Conservation (phyloP, 2,113 vertebrate genomes). For the Paraplagusia blochii region DNA sequence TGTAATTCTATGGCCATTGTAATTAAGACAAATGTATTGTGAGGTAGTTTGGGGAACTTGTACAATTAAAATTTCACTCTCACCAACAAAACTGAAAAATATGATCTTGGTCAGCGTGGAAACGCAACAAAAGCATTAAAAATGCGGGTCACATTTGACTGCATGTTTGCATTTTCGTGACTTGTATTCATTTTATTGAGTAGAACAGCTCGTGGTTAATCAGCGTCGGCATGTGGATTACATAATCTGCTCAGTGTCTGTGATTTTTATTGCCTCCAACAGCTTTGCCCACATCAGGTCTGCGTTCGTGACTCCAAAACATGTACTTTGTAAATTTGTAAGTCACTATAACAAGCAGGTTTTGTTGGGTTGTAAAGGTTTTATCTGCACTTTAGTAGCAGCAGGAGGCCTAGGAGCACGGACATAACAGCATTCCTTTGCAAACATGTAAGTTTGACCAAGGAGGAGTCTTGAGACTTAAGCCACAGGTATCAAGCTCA, state of each 20-base stretch:
- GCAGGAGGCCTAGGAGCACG: slow-evolving; percentile 67
- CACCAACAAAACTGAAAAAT: slow-evolving; percentile 13
- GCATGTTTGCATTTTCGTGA: slow-evolving; percentile 46
- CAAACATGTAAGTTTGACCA: slow-evolving; percentile 73
- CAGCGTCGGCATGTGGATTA: slow-evolving; percentile 47
- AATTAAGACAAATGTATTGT: slow-evolving; percentile 2
- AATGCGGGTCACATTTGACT: background rate
- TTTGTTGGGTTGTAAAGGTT: slow-evolving; percentile 77
- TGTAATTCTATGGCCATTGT: slow-evolving; percentile 6
- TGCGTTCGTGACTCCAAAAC: slow-evolving; percentile 78
- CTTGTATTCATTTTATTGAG: slow-evolving; percentile 58
- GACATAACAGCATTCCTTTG: slow-evolving; percentile 78
- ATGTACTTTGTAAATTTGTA: slow-evolving; percentile 76
- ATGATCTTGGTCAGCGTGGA: slow-evolving; percentile 1
- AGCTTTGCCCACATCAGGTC: slow-evolving; percentile 64
- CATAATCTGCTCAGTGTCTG: slow-evolving; percentile 49
- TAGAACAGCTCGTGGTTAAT: slow-evolving; percentile 50
- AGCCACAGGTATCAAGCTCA: slow-evolving; percentile 43
- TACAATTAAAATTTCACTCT: slow-evolving; percentile 14
- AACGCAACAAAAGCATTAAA: background rate
- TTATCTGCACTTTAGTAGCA: slow-evolving; percentile 78
- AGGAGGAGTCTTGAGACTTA: slow-evolving; percentile 56
- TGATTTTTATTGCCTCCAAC: slow-evolving; percentile 59
- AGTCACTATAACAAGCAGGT: slow-evolving; percentile 75
- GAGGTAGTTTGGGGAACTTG: slow-evolving; percentile 6